Base-by-base conservation (phyloP, 2,797 vertebrate genomes). In the Notoglanidium macrostoma region DNA sequence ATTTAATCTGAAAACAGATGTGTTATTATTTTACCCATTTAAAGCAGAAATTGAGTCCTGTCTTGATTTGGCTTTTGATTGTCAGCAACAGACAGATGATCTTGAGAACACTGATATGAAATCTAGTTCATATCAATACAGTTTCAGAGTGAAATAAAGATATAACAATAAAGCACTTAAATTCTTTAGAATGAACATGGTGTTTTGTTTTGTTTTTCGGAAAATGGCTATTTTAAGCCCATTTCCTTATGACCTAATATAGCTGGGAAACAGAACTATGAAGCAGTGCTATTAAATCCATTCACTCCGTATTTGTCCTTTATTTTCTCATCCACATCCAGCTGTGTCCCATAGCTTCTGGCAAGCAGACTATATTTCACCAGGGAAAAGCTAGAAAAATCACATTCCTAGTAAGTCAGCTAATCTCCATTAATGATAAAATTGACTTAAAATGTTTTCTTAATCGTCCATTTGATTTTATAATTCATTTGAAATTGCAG, bases 181-280 rank as follows among this genome's bases (percentile, higher is more conserved):
- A 61, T 61, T 44, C 55, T 40, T 80, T 44, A 40, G 35, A 63
- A 77, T 35, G 29, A 51, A 65, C 57, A 49, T 21, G 4, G 21
- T 54, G 65, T 26, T 83, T 83, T 68, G 55, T 65, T 83, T 82
- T 54, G 19, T 84, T 85, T 29, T 9, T n/a, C n/a, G 44, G 78
- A 73, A 40, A 54, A 80, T 35, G 35, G 40, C 29, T 35, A 54
- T 83, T 87, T 32, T 68, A 67, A 74, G 70, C 6, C 68, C 21
- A 54, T 87, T 87, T 83, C 79, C 70, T 83, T 54, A 29, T 23
- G n/a, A 21, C 44, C 21, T n/a, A 83, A 65, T n/a, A 74, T 87
- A 87, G 44, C 80, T 35, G 7, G n/a, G n/a, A 70, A 70, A 55
- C 54, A 72, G 44, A 26, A 55, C 21, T 51, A 74, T 79, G 51